Conservation (phyloP, 2,113 vertebrate species). For the Tupaia chinensis region DNA sequence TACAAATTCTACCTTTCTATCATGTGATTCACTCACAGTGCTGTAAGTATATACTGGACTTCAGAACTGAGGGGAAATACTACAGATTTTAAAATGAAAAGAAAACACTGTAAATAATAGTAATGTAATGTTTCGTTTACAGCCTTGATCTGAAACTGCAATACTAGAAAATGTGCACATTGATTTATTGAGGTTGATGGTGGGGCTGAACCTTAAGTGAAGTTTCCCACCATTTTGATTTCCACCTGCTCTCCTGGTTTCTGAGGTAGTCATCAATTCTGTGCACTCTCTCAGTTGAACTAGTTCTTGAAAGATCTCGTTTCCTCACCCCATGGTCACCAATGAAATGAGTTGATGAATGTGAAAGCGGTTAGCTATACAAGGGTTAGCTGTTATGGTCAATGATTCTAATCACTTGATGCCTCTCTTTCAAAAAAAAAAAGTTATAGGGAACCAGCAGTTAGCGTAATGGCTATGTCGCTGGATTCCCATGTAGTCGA, state of each 20-base stretch:
- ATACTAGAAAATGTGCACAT: not conserved
- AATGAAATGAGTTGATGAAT: not conserved
- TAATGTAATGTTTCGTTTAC: conserved; percentile 7
- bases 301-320: not conserved
- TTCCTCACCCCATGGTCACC: not conserved
- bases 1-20: conserved; percentile 87
- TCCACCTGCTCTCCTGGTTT: not conserved
- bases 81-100: conserved; percentile 35
- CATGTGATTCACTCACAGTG: conserved; percentile 87
- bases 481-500: no score
- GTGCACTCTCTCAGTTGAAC: not conserved
- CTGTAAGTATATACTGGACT: conserved; percentile 86
- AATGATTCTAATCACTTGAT: not conserved
- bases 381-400: not conserved
- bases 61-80: conserved; percentile 39
- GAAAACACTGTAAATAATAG: conserved; percentile 24
- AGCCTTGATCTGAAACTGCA: not conserved
- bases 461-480: no score
- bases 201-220: not conserved
- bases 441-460: no score
- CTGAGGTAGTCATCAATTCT: not conserved
- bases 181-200: not conserved
- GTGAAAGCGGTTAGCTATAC: not conserved
- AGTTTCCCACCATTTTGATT: not conserved
- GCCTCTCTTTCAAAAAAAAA: not conserved